Conservation (phyloP, 2,797 vertebrate species). For the Enteromius thamalakanensis region DNA sequence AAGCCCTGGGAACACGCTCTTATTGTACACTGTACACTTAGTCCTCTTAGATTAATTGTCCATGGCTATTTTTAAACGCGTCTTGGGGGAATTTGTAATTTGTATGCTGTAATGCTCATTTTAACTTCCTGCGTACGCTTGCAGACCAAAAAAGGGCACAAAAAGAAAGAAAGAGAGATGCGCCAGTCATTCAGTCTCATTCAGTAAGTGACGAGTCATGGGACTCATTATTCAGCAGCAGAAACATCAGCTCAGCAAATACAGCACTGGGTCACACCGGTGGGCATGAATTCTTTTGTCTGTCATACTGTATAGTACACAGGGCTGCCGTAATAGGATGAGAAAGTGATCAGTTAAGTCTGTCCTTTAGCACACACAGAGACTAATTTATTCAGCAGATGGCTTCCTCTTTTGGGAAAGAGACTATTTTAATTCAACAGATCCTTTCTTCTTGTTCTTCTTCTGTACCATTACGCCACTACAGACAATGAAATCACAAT, state of each 20-base stretch:
- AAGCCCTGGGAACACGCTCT: slow-evolving; percentile 13
- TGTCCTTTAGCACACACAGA: slow-evolving; percentile 32
- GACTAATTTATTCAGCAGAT: slow-evolving; percentile 36
- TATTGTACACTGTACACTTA: not conserved
- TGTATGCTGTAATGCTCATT: slow-evolving; percentile 65
- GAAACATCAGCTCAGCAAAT: slow-evolving; percentile 41
- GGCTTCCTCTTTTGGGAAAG: slow-evolving; percentile 44
- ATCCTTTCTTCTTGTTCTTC: slow-evolving; percentile 52
- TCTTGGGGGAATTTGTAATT: slow-evolving; percentile 56
- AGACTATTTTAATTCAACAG: slow-evolving; percentile 40
- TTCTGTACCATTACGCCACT: slow-evolving; percentile 7
- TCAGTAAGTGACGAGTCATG: slow-evolving; percentile 41
- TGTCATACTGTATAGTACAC: slow-evolving; percentile 13
- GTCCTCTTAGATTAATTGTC: slow-evolving; percentile 48
- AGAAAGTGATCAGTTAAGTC: slow-evolving; percentile 38
- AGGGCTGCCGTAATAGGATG: slow-evolving; percentile 12
- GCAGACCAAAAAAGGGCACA: slow-evolving; percentile 67
- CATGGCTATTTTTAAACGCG: slow-evolving; percentile 57
- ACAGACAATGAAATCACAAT: slow-evolving; percentile 24
- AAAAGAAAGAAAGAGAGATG: slow-evolving; percentile 29
- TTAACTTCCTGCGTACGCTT: slow-evolving; percentile 62
- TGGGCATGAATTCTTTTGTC: slow-evolving; percentile 26
- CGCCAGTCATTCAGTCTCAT: slow-evolving; percentile 32
- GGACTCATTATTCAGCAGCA: slow-evolving; percentile 44
- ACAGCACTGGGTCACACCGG: not conserved